Evolutionary conservation across 2,113 vertebrate species (phyloP), one percentile per base, ranked within the genome.

Genomic region (Mungos mungo): DNA sequence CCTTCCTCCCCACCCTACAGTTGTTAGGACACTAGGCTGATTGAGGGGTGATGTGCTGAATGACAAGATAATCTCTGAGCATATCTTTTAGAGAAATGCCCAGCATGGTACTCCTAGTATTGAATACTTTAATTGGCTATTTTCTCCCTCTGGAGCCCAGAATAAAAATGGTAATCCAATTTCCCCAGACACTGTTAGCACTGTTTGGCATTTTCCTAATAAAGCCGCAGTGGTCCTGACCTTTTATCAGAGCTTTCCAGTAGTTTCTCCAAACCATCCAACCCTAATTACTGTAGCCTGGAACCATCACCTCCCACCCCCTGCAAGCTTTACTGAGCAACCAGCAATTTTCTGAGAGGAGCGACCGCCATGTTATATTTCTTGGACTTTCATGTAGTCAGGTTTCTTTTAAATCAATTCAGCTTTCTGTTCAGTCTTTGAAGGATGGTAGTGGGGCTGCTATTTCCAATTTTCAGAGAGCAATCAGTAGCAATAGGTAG

Each of bases 151-250:
- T 76, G 19, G 72, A 96, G 72, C 60, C 65, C 23, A 74, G 83
- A 89, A 76, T 91, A 89, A 96, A 93, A 85, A 80, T 76, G 80
- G 66, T 96, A 89, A 96, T 95, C 81, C 83, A 93, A 88, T 95
- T 96, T 96, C 88, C 88, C 69, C 94, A 97, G 94, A 90, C 63
- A 66, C 81, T 74, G 72, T 93, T 95, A 95, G 74, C 79, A 80
- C 54, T 76, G 83, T 69, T 89, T 92, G 92, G 54, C 74, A 97
- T 92, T 97, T 95, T 96, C 38, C 79, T 96, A 91, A 86, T 95
- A 93, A 96, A 95, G 93, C 68, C 29, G 69, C 87, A 69, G 27
- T 52, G 45, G 38, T 96, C 19, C 33, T 7, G 69, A 71, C 35
- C 21, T 96, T 96, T 96, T 52, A 85, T 88, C 68, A 80, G 14